These are phyloP conservation scores for Chymomyza procnemis DNA, from an alignment of 2,888 invertebrate species.

Conservation along the genomic window DNA sequence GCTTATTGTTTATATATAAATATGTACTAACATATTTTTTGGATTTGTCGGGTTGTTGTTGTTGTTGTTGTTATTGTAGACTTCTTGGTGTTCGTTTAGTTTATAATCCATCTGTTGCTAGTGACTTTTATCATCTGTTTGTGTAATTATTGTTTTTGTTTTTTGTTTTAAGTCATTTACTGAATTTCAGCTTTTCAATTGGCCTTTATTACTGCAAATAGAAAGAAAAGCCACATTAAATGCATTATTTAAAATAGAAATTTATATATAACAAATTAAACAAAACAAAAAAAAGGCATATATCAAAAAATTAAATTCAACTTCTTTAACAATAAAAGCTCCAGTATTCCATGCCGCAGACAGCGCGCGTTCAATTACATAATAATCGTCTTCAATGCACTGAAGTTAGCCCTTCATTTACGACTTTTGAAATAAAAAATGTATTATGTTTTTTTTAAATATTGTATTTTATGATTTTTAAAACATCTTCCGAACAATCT, in stretches of 20 bases:
- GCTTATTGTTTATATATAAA: slow-evolving; percentile 26
- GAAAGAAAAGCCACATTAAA: slow-evolving; percentile 22
- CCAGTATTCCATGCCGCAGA: no score
- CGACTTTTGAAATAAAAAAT: no score
- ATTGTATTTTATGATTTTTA: no score
- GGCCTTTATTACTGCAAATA: slow-evolving; percentile 77
- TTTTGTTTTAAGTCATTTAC: slow-evolving; percentile 70
- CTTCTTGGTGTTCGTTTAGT: slow-evolving; percentile 18
- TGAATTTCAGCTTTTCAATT: slow-evolving; percentile 78
- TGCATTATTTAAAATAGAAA: background rate
- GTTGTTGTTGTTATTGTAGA: slow-evolving; percentile 17
- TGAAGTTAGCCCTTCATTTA: no score
- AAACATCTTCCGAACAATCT: no score
- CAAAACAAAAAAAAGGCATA: no score
- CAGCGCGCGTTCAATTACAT: no score
- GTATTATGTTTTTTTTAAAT: no score
- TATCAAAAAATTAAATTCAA: no score
- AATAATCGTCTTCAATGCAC: no score
- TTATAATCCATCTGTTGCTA: slow-evolving; percentile 43
- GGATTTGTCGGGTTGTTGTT: slow-evolving; percentile 19
- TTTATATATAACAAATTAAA: background rate
- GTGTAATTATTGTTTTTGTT: slow-evolving; percentile 69
- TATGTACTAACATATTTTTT: slow-evolving; percentile 1
- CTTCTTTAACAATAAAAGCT: no score
- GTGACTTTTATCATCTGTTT: slow-evolving; percentile 59